phyloP scores from a whole-genome alignment of 2,113 vertebrate genomes.

The Corythornis vintsioides region DNA sequence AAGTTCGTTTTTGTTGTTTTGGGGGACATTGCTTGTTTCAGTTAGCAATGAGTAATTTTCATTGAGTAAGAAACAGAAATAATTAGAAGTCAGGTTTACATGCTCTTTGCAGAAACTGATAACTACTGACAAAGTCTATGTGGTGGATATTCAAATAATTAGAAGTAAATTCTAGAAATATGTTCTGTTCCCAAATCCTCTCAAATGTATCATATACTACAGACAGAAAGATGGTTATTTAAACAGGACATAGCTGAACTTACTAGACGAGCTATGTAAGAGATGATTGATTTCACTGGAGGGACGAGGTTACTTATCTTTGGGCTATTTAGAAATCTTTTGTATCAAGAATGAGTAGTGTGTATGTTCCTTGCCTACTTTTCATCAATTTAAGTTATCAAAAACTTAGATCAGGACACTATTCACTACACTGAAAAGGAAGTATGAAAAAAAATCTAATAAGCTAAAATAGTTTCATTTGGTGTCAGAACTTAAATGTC shows the following conservation, averaged over 20 bases:
- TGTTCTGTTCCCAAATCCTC: not conserved
- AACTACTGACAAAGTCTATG: not conserved
- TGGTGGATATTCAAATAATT: not conserved
- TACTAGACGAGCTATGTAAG: not conserved
- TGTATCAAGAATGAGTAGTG: not conserved
- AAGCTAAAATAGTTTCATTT: not conserved
- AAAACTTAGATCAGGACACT: not conserved
- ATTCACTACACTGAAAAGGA: not conserved
- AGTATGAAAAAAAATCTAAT: not conserved
- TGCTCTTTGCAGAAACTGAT: not conserved
- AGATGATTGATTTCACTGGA: not conserved
- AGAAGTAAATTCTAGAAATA: not conserved
- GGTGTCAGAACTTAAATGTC: not conserved
- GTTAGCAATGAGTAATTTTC: not conserved
- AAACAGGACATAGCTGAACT: not conserved
- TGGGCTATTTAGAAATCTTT: not conserved
- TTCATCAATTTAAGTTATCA: not conserved
- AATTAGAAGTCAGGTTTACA: not conserved
- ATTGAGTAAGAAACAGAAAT: not conserved
- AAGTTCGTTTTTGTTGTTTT: not conserved
- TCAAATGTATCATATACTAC: not conserved
- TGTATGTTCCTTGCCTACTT: not conserved
- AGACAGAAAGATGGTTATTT: not conserved
- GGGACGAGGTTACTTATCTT: not conserved
- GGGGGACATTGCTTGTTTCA: not conserved